Evolutionary conservation across 2,888 invertebrate genomes (phyloP), one percentile per base, ranked within the genome.

Genomic region (Strigamia maritima): DNA sequence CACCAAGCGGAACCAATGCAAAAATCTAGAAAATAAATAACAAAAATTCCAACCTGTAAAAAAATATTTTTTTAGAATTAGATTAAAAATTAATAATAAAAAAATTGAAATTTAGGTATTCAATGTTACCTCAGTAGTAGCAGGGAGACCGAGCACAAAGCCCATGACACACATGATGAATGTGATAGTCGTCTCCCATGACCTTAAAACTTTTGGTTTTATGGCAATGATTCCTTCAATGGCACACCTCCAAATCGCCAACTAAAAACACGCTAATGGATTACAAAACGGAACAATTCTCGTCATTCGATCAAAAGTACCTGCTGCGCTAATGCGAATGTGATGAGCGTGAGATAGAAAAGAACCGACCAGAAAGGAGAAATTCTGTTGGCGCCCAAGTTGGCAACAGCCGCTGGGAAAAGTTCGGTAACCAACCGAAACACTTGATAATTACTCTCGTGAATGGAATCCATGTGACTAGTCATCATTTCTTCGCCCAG

Each of bases 201-300:
- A 89, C 82, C 90, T 90, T 82, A 95, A 86, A 81, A 90, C 89
- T 84, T 90, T 88, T n/a, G 91, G 87, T 86, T 93, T 91, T 85
- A 94, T 89, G 60, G 94, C 89, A 90, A 94, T 90, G 77, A 95
- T 89, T 2, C 94, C 94, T 24, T 93, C 92, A 81, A 95, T 92
- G 78, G 95, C 93, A 84, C 94, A 94, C 85, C 95, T 94, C 95
- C 95, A 95, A 84, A 95, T 92, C 0, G 94, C 94, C 82, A 95
- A 88, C 89, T 89, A 84, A 40, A 82, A 84, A 65, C 24, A 35
- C 65, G 28, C 3, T n/a, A 19, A 31, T 78, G 1, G 12, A 49
- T 49, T n/a, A 74, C 2, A 26, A 74, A 74, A 6, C 28, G 3
- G 26, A 74, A 74, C 26, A 1, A 6, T 19, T 26, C 7, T 19